Evolutionary conservation across 2,888 invertebrate species (phyloP), one percentile per base, ranked within the genome.

Genomic region (Ormyrus labotus): DNA sequence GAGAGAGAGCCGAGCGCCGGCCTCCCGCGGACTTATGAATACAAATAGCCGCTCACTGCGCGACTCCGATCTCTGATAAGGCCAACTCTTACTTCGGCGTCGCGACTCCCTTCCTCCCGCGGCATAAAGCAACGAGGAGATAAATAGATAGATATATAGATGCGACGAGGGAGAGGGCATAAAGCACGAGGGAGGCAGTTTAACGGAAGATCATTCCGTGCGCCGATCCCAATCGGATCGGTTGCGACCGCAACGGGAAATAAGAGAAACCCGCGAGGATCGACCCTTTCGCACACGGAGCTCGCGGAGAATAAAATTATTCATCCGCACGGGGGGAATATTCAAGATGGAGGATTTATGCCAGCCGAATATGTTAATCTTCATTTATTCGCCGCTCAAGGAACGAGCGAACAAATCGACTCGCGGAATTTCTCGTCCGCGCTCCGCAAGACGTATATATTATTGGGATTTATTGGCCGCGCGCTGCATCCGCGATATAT

Each of bases 1-100:
- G 9, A 55, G 85, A 84, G 61, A 69, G 64, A 57, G 6, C n/a
- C 69, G 87, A 90, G 90, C 90, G 89, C 88, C 89, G 90, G 89
- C 89, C 90, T 90, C 90, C 90, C 88, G 90, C 88, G 85, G 90
- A 89, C 90, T 91, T 91, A 91, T 91, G 90, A 91, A 91, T 91
- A 91, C 90, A 90, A 90, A 90, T 91, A 90, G 89, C 90, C 87
- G 90, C 88, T 90, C 89, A 90, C 90, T 90, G 90, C 88, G 89
- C 89, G 87, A 89, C 89, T 89, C 88, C 87, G 90, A 91, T 91
- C 88, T 85, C 86, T 87, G 90, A 91, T 91, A 91, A 90, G 88
- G 81, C 47, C 74, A 64, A 73, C 76, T 72, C 76, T 76, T 78
- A 70, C 73, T 68, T 64, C 63, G 68, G 69, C 72, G 76, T 76